phyloP scores from a whole-genome alignment of 2,797 vertebrate species.

The Danio choprae region DNA sequence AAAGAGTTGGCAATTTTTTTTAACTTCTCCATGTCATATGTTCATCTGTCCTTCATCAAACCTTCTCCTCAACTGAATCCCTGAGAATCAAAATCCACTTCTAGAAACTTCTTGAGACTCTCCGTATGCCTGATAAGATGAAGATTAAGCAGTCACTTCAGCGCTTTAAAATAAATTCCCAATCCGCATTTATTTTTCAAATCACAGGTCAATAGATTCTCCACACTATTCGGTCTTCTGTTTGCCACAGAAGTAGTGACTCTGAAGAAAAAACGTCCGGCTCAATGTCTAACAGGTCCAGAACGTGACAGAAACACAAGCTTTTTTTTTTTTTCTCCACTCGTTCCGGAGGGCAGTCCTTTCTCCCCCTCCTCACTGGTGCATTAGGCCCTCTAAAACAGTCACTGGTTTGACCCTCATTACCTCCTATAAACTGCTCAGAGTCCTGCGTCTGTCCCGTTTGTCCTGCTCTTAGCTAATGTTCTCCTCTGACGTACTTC shows the following conservation, averaged over 20 bases:
- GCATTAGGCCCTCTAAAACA: constrained; percentile 5
- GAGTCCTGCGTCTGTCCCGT: neutral
- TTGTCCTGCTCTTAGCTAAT: neutral
- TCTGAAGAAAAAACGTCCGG: constrained; percentile 61
- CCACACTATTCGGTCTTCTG: neutral
- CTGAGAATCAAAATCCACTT: neutral
- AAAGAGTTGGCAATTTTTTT: neutral
- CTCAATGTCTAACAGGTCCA: constrained; percentile 33
- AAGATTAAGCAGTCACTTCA: neutral
- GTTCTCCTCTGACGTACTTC: constrained; percentile 17
- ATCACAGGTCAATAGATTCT: neutral
- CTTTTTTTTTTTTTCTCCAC: constrained; percentile 52
- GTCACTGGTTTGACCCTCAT: constrained; percentile 20
- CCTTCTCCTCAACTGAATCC: neutral
- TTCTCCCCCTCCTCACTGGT: neutral
- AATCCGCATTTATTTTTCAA: neutral
- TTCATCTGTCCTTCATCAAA: neutral
- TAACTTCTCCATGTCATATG: neutral
- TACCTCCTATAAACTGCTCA: constrained; percentile 8
- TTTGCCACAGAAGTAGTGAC: constrained; percentile 47
- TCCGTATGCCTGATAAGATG: neutral
- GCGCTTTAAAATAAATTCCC: neutral
- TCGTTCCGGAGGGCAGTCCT: constrained; percentile 54
- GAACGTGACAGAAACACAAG: constrained; percentile 56
- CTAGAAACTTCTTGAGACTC: neutral